phyloP scores from a whole-genome alignment of 1,140 invertebrate genomes.

The Drosophila miranda region DNA sequence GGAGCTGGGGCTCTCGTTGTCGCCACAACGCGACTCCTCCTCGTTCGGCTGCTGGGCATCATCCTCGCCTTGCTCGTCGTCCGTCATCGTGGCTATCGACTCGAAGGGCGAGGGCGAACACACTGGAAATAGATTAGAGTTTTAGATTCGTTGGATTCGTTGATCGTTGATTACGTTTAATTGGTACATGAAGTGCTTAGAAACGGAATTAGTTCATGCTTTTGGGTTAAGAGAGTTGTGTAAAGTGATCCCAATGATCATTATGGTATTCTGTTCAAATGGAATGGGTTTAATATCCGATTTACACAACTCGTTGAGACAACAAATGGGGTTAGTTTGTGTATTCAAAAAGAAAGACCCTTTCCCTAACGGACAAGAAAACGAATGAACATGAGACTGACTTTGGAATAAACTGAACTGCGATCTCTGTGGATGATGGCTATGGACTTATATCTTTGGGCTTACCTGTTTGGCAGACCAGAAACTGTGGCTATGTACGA shows the following conservation, averaged over 20 bases:
- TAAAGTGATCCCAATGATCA: slow-evolving; percentile 13
- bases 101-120: slow-evolving; percentile 90
- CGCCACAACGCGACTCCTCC: slow-evolving; percentile 50
- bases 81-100: slow-evolving; percentile 86
- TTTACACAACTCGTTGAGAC: slow-evolving; percentile 5
- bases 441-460: slow-evolving; percentile 37
- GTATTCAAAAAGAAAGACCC: background rate
- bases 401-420: slow-evolving; percentile 37
- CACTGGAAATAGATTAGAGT: slow-evolving; percentile 82
- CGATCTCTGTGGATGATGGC: slow-evolving; percentile 39
- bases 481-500: slow-evolving; percentile 38
- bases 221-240: slow-evolving; percentile 34
- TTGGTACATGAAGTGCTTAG: slow-evolving; percentile 28
- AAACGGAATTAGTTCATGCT: slow-evolving; percentile 28
- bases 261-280: background rate
- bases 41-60: slow-evolving; percentile 33
- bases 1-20: slow-evolving; percentile 58
- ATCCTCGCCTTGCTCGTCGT: slow-evolving; percentile 82
- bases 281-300: background rate
- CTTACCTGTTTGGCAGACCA: slow-evolving; percentile 54
- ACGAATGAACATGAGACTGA: slow-evolving; percentile 42
- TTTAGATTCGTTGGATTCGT: background rate
- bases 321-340: too few relatives aligned
- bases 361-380: slow-evolving; percentile 28
- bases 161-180: slow-evolving; percentile 24